A percentile compares a stretch with the other conserved stretches of the same genome.
phyloP scores from a whole-genome alignment of 2,113 vertebrate genomes.

The Ahaetulla prasina region DNA sequence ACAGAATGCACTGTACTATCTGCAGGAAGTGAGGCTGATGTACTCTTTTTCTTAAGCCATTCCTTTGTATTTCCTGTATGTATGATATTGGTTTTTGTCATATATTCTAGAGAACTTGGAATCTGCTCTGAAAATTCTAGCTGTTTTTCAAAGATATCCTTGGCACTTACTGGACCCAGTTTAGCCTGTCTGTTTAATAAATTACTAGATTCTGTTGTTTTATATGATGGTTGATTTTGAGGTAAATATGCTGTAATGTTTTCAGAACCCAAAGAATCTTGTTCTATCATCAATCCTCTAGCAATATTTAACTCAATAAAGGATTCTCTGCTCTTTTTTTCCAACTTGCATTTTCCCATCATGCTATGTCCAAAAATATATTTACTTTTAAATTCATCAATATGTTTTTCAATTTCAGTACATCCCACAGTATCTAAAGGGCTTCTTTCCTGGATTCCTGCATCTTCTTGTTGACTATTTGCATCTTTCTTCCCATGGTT shows the following conservation, averaged over 20 bases:
- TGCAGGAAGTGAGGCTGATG: neutral
- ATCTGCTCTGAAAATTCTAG: constrained; percentile 3
- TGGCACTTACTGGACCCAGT: constrained; percentile 56
- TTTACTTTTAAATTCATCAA: constrained; percentile 28
- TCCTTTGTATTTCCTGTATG: constrained; percentile 19
- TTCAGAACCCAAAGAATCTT: constrained; percentile 42
- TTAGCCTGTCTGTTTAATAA: constrained; percentile 49
- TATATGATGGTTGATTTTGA: constrained; percentile 32
- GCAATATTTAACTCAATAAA: neutral
- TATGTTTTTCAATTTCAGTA: constrained; percentile 24
- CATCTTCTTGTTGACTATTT: constrained; percentile 38
- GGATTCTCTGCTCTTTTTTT: constrained; percentile 23
- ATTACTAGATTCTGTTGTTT: constrained; percentile 36
- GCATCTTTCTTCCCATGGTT: constrained; percentile 7
- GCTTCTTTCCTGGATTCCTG: constrained; percentile 1
- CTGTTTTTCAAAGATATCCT: constrained; percentile 54
- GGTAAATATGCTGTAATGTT: constrained; percentile 42
- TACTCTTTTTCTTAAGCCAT: constrained; percentile 16
- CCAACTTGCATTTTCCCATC: neutral
- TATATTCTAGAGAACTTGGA: constrained; percentile 36
- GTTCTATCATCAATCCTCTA: constrained; percentile 26
- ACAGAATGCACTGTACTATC: constrained; percentile 21
- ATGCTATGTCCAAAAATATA: constrained; percentile 27
- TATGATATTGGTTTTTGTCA: constrained; percentile 7
- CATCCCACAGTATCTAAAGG: neutral